phyloP scores from a whole-genome alignment of 1,140 invertebrate genomes.

The Camponotus pennsylvanicus region DNA sequence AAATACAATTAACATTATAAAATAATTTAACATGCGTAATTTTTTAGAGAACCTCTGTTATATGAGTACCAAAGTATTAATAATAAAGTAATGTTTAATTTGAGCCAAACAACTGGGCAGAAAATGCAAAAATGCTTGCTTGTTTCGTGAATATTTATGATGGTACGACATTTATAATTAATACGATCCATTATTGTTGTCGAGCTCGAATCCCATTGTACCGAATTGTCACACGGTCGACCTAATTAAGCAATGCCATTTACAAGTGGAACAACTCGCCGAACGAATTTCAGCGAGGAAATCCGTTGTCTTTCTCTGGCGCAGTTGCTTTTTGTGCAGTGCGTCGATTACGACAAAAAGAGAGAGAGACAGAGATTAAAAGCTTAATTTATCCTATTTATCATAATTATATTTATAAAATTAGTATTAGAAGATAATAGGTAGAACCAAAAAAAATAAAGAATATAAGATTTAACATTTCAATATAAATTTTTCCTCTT shows the following conservation, averaged over 20 bases:
- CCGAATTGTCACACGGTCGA: slow-evolving; percentile 73
- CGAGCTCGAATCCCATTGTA: slow-evolving; percentile 66
- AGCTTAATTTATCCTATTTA: slow-evolving; percentile 31
- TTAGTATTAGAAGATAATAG: background rate
- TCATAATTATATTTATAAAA: slow-evolving; percentile 6
- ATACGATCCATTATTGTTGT: slow-evolving; percentile 69
- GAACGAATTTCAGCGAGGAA: slow-evolving; percentile 59
- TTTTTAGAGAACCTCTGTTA: background rate
- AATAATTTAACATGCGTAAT: slow-evolving; percentile 15
- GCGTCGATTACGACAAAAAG: background rate
- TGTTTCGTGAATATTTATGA: slow-evolving; percentile 68
- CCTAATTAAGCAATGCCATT: slow-evolving; percentile 73
- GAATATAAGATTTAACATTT: background rate
- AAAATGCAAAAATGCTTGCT: slow-evolving; percentile 10
- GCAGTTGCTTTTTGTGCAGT: slow-evolving; percentile 18
- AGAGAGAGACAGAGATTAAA: background rate
- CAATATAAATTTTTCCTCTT: background rate
- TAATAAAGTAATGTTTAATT: slow-evolving; percentile 34
- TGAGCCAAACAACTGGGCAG: background rate
- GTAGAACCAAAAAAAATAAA: background rate
- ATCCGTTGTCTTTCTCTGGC: slow-evolving; percentile 30
- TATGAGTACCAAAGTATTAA: slow-evolving; percentile 20
- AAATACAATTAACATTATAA: slow-evolving; percentile 15
- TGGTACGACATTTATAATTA: slow-evolving; percentile 69
- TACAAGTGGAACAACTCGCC: slow-evolving; percentile 57